phyloP scores from a whole-genome alignment of 2,888 invertebrate genomes.

The Protula sp. region DNA sequence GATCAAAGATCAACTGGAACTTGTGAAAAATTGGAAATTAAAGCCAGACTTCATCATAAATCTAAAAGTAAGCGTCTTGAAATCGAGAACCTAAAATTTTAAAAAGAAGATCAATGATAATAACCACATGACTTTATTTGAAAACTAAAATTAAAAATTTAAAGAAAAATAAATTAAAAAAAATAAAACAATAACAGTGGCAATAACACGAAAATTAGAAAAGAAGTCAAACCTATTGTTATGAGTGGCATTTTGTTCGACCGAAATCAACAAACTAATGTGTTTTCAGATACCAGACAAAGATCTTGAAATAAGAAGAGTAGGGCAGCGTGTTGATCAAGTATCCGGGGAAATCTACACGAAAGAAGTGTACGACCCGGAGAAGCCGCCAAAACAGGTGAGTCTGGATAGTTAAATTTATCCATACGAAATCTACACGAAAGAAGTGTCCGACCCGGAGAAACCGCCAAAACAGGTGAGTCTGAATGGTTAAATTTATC shows the following conservation, averaged over 20 bases:
- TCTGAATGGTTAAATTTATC: not conserved
- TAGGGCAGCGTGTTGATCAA: constrained; percentile 48
- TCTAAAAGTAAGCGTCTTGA: constrained; percentile 45
- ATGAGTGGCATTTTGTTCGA: no score
- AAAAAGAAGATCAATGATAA: not conserved
- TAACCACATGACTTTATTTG: no score
- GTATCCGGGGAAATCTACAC: constrained; percentile 47
- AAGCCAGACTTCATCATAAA: constrained; percentile 53
- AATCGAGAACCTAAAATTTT: not conserved
- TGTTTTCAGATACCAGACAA: constrained; percentile 45
- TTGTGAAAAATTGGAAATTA: constrained; percentile 50
- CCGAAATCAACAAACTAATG: no score
- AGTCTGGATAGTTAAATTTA: not conserved
- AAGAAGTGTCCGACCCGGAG: constrained; percentile 49
- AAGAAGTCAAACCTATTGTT: no score
- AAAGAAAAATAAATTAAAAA: no score
- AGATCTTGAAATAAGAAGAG: constrained; percentile 42
- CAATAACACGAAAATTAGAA: no score
- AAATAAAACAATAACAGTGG: no score
- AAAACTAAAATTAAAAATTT: no score
- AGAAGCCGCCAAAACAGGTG: constrained; percentile 31
- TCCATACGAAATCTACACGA: constrained; percentile 36
- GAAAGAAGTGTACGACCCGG: constrained; percentile 48
- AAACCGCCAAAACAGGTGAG: constrained; percentile 29
- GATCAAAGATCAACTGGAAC: constrained; percentile 49